Evolutionary conservation across 2,888 invertebrate species (phyloP).

Genomic region (Machimus atricapillus): DNA sequence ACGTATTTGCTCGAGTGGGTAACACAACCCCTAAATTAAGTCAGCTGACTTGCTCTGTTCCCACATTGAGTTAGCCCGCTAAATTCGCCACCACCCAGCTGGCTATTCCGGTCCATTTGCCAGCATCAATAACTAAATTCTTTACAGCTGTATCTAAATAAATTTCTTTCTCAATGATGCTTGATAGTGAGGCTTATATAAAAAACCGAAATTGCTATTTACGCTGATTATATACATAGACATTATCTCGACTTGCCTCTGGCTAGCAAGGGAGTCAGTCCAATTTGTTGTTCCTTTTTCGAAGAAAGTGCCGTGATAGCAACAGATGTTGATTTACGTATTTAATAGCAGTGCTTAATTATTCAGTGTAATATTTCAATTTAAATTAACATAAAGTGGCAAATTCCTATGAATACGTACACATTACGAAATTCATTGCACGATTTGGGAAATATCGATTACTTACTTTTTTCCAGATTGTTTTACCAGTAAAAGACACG

Average conservation of each 20-base stretch:
- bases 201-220: not conserved
- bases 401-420: not conserved
- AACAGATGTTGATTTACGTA: not conserved
- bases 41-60: not conserved
- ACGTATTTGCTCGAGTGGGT: not conserved
- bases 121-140: not conserved
- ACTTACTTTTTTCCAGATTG: not conserved
- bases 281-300: not conserved
- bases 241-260: not conserved
- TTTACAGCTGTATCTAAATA: not conserved
- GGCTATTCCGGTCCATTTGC: not conserved
- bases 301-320: not conserved
- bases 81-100: not conserved
- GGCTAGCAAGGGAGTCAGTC: not conserved
- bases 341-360: not conserved
- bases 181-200: not conserved
- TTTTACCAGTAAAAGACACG: not conserved
- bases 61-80: not conserved
- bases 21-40: not conserved
- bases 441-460: not conserved
- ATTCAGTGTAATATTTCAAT: not conserved
- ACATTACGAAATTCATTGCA: not conserved
- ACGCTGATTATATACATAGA: not conserved
- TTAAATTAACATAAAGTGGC: not conserved
- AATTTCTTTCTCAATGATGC: not conserved